Evolutionary conservation across 2,113 vertebrate genomes (phyloP).

Genomic region (Myrmophylax atrothorax): DNA sequence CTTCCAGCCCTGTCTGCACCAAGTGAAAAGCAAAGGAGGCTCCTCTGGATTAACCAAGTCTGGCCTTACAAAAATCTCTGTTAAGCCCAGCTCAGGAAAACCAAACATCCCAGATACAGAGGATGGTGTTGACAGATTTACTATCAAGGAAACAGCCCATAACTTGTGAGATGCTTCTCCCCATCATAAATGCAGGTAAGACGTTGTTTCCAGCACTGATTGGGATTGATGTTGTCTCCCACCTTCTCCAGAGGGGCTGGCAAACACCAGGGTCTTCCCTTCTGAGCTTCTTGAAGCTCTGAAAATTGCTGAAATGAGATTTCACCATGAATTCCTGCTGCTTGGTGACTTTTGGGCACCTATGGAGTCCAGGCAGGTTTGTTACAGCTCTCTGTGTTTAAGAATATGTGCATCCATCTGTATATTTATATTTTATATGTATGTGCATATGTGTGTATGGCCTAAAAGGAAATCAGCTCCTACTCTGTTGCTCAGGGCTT

Average conservation of each 20-base stretch:
- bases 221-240: background rate
- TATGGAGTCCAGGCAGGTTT: background rate
- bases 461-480: background rate
- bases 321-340: background rate
- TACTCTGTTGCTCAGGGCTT: background rate
- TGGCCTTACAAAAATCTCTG: background rate
- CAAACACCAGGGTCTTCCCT: background rate
- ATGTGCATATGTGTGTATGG: background rate
- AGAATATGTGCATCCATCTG: background rate
- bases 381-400: background rate
- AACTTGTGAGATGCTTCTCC: background rate
- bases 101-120: fast-evolving
- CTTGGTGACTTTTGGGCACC: background rate
- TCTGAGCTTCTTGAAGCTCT: background rate
- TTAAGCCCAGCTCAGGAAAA: background rate
- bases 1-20: background rate
- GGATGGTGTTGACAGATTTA: background rate
- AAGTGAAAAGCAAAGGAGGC: fast-evolving
- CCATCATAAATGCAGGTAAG: background rate
- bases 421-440: background rate
- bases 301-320: background rate
- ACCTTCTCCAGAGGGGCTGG: background rate
- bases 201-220: background rate
- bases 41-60: background rate
- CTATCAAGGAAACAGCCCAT: background rate